These are phyloP conservation scores for Nomada hirtipes DNA, from an alignment of 2,888 invertebrate genomes.

Conservation along the genomic window DNA sequence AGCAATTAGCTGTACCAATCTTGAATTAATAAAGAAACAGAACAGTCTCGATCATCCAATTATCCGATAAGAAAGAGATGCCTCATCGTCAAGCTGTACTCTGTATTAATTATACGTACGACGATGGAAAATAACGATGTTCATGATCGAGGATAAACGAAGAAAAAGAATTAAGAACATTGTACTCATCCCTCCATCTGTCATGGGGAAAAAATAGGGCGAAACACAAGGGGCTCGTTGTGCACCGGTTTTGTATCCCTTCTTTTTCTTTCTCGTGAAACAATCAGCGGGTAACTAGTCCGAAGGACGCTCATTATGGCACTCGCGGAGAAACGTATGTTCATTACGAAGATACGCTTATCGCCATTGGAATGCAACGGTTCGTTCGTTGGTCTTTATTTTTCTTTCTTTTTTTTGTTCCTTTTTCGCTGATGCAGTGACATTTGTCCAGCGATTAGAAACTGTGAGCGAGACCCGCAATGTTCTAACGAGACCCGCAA, in stretches of 20 bases:
- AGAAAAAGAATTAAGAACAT: too few species aligned
- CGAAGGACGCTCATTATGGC: constrained; percentile 54
- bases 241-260: constrained; percentile 16
- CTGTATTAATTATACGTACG: too few species aligned
- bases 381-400: constrained; percentile 48
- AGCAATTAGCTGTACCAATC: not conserved
- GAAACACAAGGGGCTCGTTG: constrained; percentile 44
- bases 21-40: not conserved
- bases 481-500: not conserved
- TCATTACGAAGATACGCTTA: constrained; percentile 74
- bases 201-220: constrained; percentile 30
- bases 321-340: constrained; percentile 48
- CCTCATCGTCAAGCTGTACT: too few species aligned
- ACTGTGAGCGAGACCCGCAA: not conserved
- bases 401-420: not conserved
- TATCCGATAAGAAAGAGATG: not conserved
- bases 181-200: too few species aligned
- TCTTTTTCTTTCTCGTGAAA: constrained; percentile 39
- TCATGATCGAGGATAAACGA: too few species aligned
- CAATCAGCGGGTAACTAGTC: constrained; percentile 45
- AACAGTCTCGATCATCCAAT: not conserved
- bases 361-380: constrained; percentile 69
- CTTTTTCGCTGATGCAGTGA: constrained; percentile 48
- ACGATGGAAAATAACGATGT: too few species aligned
- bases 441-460: constrained; percentile 32